These are phyloP conservation scores for Andricus quercusramuli DNA, from an alignment of 2,888 invertebrate genomes.

Conservation along the genomic window DNA sequence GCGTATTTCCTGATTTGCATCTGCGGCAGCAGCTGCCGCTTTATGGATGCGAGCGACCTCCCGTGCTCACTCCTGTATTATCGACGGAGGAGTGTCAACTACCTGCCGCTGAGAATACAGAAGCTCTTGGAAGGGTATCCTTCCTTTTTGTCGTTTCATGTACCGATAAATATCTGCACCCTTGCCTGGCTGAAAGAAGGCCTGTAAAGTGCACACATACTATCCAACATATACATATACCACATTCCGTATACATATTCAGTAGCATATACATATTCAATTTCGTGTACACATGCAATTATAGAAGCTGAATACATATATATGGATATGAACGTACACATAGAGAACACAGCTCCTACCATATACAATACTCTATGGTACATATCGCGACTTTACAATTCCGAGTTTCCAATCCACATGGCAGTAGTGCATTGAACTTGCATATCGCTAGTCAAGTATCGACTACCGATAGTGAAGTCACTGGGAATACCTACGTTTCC, in stretches of 20 bases:
- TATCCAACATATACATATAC: no score
- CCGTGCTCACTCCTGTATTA: slow-evolving; percentile 5
- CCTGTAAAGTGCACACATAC: not conserved
- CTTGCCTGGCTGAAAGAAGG: not conserved
- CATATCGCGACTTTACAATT: slow-evolving; percentile 21
- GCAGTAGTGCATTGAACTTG: slow-evolving; percentile 36
- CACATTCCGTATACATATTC: no score
- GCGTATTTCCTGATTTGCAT: slow-evolving; percentile 21
- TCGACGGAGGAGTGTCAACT: slow-evolving; percentile 19
- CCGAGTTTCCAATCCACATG: slow-evolving; percentile 37
- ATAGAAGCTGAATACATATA: not conserved
- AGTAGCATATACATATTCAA: not conserved
- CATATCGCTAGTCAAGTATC: slow-evolving; percentile 28
- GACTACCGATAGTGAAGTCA: slow-evolving; percentile 25
- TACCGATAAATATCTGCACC: slow-evolving; percentile 27
- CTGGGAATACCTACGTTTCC: slow-evolving; percentile 24
- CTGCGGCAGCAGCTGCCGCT: slow-evolving; percentile 14
- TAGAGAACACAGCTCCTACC: not conserved
- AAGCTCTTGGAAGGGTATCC: slow-evolving; percentile 3
- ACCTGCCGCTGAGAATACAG: slow-evolving; percentile 7
- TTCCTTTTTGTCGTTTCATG: slow-evolving; percentile 16
- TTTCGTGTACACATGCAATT: not conserved
- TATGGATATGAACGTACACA: not conserved
- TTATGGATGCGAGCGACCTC: slow-evolving; percentile 29
- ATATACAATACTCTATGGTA: slow-evolving; percentile 1